Conservation (phyloP, 2,888 invertebrate species). For the Oscheius sp. region DNA sequence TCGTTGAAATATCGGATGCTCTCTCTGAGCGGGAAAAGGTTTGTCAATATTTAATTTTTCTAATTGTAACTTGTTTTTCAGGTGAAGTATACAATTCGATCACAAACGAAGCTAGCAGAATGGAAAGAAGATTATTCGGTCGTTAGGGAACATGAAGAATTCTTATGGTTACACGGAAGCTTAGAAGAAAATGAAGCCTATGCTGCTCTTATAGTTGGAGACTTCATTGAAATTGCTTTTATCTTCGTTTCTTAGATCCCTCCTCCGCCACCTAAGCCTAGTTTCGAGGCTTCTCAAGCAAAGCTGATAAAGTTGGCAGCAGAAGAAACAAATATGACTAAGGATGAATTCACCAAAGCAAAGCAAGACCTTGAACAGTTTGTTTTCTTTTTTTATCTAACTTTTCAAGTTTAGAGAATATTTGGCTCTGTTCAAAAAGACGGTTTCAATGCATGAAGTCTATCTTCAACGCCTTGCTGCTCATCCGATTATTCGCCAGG, state of each 20-base stretch:
- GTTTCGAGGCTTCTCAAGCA: conserved; percentile 97
- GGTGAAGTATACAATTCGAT: conserved; percentile 99
- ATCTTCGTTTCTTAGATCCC: conserved; percentile 76
- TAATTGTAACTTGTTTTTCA: conserved; percentile 38
- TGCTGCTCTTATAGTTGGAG: conserved; percentile 94
- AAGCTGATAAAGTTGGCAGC: conserved; percentile 96
- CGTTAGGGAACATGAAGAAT: conserved; percentile 94
- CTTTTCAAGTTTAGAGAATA: conserved; percentile 80
- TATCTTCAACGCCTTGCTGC: conserved; percentile 91
- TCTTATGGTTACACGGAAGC: conserved; percentile 96
- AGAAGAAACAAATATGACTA: conserved; percentile 97
- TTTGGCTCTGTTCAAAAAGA: conserved; percentile 98
- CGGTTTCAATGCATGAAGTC: conserved; percentile 99
- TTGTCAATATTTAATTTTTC: neutral
- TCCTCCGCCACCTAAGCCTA: conserved; percentile 83
- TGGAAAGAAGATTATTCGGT: conserved; percentile 93
- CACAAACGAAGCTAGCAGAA: conserved; percentile 81
- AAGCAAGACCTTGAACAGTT: conserved; percentile 93
- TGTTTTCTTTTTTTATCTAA: conserved; percentile 1
- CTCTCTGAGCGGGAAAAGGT: conserved; percentile 95
- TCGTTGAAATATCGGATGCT: conserved; percentile 97
- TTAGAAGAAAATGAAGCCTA: conserved; percentile 96
- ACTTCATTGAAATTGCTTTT: neutral
- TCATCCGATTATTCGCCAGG: conserved; percentile 84
- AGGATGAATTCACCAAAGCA: conserved; percentile 99